Evolutionary conservation across 2,113 vertebrate genomes (phyloP).

Genomic region (Halichoerus grypus): DNA sequence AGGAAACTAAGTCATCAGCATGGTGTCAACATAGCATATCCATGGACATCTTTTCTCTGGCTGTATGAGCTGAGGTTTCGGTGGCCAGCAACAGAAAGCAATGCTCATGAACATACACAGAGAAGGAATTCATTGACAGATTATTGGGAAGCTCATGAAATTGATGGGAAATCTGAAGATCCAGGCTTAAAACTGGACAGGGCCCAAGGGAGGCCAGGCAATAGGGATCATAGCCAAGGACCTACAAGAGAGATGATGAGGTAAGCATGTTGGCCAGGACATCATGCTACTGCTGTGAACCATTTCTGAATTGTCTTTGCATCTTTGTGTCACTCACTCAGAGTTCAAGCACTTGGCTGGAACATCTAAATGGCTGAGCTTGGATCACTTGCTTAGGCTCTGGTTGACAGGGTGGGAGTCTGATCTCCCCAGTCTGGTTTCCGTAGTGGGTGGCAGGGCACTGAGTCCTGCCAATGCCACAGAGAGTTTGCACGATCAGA

Average conservation of each 20-base stretch:
- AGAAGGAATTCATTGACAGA: neutral
- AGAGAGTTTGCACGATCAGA: neutral
- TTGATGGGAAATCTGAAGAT: neutral
- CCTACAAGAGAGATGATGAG: neutral
- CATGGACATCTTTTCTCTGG: neutral
- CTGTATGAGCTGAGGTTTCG: neutral
- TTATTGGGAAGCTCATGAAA: neutral
- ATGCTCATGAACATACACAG: neutral
- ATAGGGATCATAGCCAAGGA: neutral
- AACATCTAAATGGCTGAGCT: too few relatives aligned
- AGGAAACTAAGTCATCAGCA: too few relatives aligned
- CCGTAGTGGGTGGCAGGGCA: neutral
- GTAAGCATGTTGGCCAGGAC: neutral
- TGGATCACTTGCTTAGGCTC: too few relatives aligned
- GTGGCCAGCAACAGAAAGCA: neutral
- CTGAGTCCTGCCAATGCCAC: neutral
- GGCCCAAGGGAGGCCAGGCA: neutral
- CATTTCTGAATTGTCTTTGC: too few relatives aligned
- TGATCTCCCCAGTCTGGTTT: neutral
- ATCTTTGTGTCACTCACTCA: neutral
- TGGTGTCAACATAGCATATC: neutral
- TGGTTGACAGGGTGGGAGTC: neutral
- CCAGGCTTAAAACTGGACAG: neutral
- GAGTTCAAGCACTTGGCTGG: neutral
- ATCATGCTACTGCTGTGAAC: neutral